phyloP scores from a whole-genome alignment of 1,140 invertebrate species.

The Brachionus calyciflorus region DNA sequence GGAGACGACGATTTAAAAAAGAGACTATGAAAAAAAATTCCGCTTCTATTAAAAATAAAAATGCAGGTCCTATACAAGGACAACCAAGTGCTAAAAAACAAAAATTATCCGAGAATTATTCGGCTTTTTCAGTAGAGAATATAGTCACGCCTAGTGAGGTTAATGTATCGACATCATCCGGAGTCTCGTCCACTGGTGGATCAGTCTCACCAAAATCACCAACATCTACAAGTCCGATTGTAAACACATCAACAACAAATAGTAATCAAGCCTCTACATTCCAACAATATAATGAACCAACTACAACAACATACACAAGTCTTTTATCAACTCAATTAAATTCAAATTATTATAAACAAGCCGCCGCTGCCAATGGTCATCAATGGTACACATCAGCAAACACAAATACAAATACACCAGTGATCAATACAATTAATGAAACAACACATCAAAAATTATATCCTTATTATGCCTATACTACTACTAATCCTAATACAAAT shows the following conservation, averaged over 20 bases:
- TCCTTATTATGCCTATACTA: neutral
- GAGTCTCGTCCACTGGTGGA: neutral
- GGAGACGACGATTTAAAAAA: constrained; percentile 55
- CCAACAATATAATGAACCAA: neutral
- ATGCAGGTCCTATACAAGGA: neutral
- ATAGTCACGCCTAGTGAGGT: neutral
- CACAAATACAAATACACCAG: neutral
- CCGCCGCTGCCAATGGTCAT: neutral
- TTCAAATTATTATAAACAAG: constrained; percentile 20
- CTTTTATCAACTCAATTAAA: constrained; percentile 19
- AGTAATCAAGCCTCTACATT: no score
- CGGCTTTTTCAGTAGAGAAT: constrained; percentile 44
- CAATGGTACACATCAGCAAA: neutral
- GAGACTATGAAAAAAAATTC: neutral
- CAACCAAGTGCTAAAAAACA: neutral
- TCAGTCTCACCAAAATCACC: neutral
- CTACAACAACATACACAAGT: constrained; percentile 25
- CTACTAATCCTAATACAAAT: no score
- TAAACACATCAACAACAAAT: no score
- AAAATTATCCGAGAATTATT: constrained; percentile 3
- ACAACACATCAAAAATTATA: neutral
- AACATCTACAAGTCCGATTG: no score
- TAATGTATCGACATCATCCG: neutral
- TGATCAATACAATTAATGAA: neutral
- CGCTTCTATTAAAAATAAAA: neutral